A percentile compares a stretch with the other conserved stretches of the same genome.
phyloP scores from a whole-genome alignment of 2,113 vertebrate genomes.

The Ornithorhynchus anatinus region DNA sequence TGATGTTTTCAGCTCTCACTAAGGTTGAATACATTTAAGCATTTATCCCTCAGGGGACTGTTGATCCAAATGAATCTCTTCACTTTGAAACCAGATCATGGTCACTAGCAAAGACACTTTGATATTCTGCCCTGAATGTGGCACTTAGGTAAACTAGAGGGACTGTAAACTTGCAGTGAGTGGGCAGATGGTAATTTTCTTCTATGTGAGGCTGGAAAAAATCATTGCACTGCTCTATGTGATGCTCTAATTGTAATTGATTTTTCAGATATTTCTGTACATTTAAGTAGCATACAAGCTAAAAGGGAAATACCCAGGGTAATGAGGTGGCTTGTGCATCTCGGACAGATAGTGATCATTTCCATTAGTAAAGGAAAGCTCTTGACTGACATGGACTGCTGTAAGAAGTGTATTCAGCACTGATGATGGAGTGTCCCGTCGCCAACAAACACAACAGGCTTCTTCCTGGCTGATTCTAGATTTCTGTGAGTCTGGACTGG shows the following conservation, averaged over 20 bases:
- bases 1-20: constrained; percentile 64
- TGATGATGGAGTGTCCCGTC: too few relatives aligned
- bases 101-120: constrained; percentile 35
- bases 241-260: neutral
- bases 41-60: constrained; percentile 61
- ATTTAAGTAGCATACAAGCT: neutral
- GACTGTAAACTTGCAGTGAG: neutral
- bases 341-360: neutral
- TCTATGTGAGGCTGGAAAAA: neutral
- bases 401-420: too few relatives aligned
- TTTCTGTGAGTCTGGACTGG: too few relatives aligned
- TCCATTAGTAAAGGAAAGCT: neutral
- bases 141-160: neutral
- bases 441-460: too few relatives aligned
- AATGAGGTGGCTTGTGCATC: neutral
- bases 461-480: too few relatives aligned
- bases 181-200: neutral
- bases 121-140: neutral
- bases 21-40: constrained; percentile 68
- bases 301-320: neutral
- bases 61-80: constrained; percentile 66
- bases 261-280: constrained; percentile 28
- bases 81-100: constrained; percentile 60
- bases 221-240: neutral
- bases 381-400: neutral